Base-by-base conservation (phyloP, 2,113 vertebrate species). In the Pogonocichla stellata region DNA sequence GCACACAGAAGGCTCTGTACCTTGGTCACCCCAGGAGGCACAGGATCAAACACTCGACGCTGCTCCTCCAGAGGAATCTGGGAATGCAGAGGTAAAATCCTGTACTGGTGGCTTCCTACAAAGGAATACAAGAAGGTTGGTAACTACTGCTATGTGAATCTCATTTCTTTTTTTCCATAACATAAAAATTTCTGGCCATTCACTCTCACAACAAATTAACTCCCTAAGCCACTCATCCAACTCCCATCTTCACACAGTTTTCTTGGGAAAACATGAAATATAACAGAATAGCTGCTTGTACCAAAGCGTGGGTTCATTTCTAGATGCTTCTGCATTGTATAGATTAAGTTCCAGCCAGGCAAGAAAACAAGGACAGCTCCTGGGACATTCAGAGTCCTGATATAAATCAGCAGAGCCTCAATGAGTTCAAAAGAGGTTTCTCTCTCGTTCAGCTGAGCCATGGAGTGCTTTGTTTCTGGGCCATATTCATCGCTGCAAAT, bases 281-380 rank as follows among this genome's bases (percentile, higher is more conserved):
- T 3, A 79, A 86, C 6, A 77, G 51, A 90, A 72, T 10, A 89
- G 61, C 10, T 80, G 66, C 28, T 78, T 83, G 45, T 98, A 99
- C 99, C 98, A n/a, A 99, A 99, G 97, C 99, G 98, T 2, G 99
- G 97, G 96, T 98, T 99, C 98, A 97, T 98, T 98, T 99, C 99
- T 90, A 99, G 98, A 96, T 99, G 98, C 81, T 99, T 99, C 97
- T 99, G 99, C 99, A 99, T 98, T 54, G 99, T 99, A 61, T 98
- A 99, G 94, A 99, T 99, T 95, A 99, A 98, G 92, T 99, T 99
- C 99, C 99, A 99, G 86, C 99, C 99, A 36, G 99, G 99, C 77
- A 99, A 97, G 96, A 99, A 99, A 69, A 99, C 73, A 36, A 99
- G 98, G 25, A 99, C 99, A 8, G 99, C 99, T 26, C 99, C 99